A percentile compares a stretch with the other conserved stretches of the same genome.
These are phyloP conservation scores for Lycocorax pyrrhopterus DNA, from an alignment of 2,113 vertebrate species.

Conservation along the genomic window DNA sequence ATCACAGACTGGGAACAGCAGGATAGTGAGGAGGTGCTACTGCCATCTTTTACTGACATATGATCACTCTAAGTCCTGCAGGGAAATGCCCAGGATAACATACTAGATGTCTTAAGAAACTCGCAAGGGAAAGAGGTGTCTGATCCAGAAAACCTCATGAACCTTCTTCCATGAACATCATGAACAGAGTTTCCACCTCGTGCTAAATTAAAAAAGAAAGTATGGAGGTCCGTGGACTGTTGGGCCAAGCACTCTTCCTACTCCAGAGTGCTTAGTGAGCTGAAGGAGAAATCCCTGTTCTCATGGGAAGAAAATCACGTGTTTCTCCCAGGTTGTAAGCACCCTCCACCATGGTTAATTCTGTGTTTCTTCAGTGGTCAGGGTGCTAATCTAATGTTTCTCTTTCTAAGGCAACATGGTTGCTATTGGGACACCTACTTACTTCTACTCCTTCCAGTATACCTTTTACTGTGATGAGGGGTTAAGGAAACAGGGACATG, in stretches of 20 bases:
- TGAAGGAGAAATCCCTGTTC: background rate
- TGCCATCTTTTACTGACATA: background rate
- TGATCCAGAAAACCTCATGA: background rate
- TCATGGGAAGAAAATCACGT: fast-evolving
- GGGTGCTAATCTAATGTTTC: background rate
- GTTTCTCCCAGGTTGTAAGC: background rate
- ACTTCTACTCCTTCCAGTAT: background rate
- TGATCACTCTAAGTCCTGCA: background rate
- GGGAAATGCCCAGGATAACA: background rate
- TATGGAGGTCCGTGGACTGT: fast-evolving
- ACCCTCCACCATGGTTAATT: fast-evolving
- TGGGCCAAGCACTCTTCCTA: background rate
- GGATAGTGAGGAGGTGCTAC: background rate
- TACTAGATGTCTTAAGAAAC: background rate
- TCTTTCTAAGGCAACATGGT: background rate
- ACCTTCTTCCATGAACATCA: background rate
- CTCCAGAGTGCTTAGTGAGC: background rate
- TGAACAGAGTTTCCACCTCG: background rate
- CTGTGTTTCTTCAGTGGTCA: background rate
- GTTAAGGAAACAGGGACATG: background rate
- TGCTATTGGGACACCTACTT: background rate
- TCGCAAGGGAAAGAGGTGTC: background rate
- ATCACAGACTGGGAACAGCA: background rate
- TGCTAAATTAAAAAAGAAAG: background rate
- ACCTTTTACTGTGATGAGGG: background rate